Conservation (phyloP, 37 sponge, comb jelly and placozoan species). For the Eunapius fragilis region DNA sequence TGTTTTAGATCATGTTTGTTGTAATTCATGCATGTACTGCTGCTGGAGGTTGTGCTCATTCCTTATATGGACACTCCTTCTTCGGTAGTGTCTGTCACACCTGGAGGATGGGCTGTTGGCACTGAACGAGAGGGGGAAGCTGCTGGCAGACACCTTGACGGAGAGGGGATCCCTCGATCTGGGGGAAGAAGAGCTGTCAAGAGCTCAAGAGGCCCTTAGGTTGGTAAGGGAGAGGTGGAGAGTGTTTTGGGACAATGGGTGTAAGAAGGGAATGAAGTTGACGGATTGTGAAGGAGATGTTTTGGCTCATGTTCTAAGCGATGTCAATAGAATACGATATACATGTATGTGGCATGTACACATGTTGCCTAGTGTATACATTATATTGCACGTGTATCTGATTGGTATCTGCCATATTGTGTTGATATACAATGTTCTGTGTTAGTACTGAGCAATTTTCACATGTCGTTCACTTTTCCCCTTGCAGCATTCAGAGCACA, state of each 20-base stretch:
- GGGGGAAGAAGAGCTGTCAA: slow-evolving; percentile 23
- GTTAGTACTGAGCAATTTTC: background rate
- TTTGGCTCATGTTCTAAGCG: no score
- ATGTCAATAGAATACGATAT: no score
- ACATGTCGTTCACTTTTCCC: background rate
- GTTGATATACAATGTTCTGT: no score
- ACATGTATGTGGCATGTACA: no score
- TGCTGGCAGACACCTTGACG: slow-evolving; percentile 32
- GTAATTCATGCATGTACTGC: no score
- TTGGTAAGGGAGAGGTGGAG: no score
- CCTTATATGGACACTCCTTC: background rate
- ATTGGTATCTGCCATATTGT: no score
- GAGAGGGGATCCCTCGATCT: slow-evolving; percentile 14
- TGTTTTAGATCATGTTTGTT: background rate
- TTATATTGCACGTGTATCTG: no score
- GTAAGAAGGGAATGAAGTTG: no score
- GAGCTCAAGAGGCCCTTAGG: slow-evolving; percentile 9
- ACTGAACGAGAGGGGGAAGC: slow-evolving; percentile 49
- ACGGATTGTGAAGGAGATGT: background rate
- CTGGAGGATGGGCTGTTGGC: slow-evolving; percentile 53
- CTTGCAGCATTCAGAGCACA: slow-evolving; percentile 1
- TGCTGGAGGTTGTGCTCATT: no score
- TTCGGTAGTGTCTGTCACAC: slow-evolving; percentile 56
- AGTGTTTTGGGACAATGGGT: no score
- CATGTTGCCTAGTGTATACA: no score